Conservation (phyloP, 2,888 invertebrate species). For the Griposia aprilina region DNA sequence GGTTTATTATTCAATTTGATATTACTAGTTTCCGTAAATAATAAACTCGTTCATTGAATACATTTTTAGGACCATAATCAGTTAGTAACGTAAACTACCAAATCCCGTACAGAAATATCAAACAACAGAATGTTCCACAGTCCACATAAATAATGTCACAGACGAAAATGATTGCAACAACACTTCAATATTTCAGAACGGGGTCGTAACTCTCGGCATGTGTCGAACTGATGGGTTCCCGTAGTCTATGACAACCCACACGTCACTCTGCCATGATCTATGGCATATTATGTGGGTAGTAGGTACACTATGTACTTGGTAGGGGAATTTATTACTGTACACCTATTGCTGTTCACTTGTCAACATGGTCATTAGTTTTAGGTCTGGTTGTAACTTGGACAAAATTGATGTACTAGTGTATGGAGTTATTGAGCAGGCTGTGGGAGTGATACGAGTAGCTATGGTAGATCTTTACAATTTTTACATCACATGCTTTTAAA, state of each 20-base stretch:
- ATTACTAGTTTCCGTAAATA: too few species aligned
- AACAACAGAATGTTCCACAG: neutral
- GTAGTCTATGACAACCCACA: neutral
- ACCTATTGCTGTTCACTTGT: slow-evolving; percentile 22
- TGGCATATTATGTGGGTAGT: neutral
- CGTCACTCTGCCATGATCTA: slow-evolving; percentile 36
- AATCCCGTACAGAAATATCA: neutral
- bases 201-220: slow-evolving; percentile 33
- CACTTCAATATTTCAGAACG: slow-evolving; percentile 21
- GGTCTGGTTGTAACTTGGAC: neutral
- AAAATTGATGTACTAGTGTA: neutral
- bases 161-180: slow-evolving; percentile 15
- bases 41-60: too few species aligned
- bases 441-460: too few species aligned
- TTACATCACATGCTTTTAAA: too few species aligned
- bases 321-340: slow-evolving; percentile 21
- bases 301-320: neutral
- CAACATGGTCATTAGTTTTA: slow-evolving; percentile 22
- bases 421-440: neutral
- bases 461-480: neutral
- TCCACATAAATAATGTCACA: slow-evolving; percentile 1
- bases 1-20: too few species aligned
- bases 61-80: neutral
- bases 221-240: slow-evolving; percentile 32
- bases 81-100: neutral